Evolutionary conservation across 2,888 invertebrate species (phyloP), one percentile per base, ranked within the genome.

Genomic region (Muschampia plurimacula): DNA sequence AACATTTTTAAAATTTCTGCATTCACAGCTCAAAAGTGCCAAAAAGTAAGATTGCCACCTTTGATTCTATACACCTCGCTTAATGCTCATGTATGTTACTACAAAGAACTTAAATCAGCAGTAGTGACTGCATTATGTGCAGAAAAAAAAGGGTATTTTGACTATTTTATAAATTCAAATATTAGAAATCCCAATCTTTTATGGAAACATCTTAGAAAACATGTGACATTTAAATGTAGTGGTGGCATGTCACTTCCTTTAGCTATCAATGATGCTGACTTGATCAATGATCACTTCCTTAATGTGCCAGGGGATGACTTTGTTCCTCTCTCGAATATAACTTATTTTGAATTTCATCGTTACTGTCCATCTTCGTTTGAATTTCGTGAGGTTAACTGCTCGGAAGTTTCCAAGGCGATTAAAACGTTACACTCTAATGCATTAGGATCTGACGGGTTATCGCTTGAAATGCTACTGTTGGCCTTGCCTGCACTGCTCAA

Each of bases 271-370:
- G 36, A 62, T n/a, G 28, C 60, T 39, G 60, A 62, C 28, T 7
- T 13, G 9, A 44, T 63, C 36, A 63, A 63, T 63, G 22, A 63
- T 44, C 44, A 63, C 44, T 63, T 63, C 22, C 39, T 63, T 39
- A 44, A 44, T 2, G 13, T 63, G 9, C 57, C 57, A 8, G 57
- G 57, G 10, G 8, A 59, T 22, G 10, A 22, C 22, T 44, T 9
- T 44, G 41, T 63, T 9, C 22, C 9, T 2, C n/a, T 41, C 9
- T 63, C 63, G 10, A 22, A n/a, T 10, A 13, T 63, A 2, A 63
- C 63, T 15, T 63, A 41, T 39, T 63, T 44, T 5, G 63, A 63
- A 22, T 12, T 32, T 44, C 41, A 63, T 10, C 12, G 44, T 9
- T 44, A 63, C 22, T n/a, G n/a, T 41, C 8, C 39, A n/a, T 12